phyloP scores from a whole-genome alignment of 1,140 invertebrate genomes.

The Nasonia vitripennis region DNA sequence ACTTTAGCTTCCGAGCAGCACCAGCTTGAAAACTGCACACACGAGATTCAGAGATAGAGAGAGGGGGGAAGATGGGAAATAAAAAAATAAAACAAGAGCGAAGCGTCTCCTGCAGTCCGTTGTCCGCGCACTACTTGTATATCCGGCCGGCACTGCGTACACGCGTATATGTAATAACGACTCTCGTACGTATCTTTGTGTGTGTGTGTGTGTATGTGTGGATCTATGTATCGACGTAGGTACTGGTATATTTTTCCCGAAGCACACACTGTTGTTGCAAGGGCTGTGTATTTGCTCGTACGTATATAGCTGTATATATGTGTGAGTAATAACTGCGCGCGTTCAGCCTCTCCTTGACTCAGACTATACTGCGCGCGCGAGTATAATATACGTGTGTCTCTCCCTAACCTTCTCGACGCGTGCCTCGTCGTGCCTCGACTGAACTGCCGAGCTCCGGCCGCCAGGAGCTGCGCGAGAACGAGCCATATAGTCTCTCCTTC shows the following conservation, averaged over 20 bases:
- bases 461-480: constrained; percentile 1
- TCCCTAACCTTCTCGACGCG: constrained; percentile 36
- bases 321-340: too few species aligned
- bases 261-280: too few species aligned
- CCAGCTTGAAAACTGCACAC: neutral
- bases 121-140: neutral
- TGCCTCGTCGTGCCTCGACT: constrained; percentile 49
- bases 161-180: neutral
- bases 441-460: neutral
- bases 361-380: neutral
- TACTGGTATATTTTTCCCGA: neutral
- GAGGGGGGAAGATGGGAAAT: too few species aligned
- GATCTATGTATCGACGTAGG: neutral
- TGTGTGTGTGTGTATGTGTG: neutral
- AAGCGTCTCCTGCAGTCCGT: too few species aligned
- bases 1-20: neutral
- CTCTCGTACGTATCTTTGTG: neutral
- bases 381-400: neutral
- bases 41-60: too few species aligned
- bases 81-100: too few species aligned
- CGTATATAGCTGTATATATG: too few species aligned
- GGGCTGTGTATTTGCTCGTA: too few species aligned
- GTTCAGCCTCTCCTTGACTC: neutral
- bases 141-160: neutral
- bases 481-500: neutral